These are phyloP conservation scores for Hemistola chrysoprasaria DNA, from an alignment of 2,888 invertebrate genomes.

Conservation along the genomic window DNA sequence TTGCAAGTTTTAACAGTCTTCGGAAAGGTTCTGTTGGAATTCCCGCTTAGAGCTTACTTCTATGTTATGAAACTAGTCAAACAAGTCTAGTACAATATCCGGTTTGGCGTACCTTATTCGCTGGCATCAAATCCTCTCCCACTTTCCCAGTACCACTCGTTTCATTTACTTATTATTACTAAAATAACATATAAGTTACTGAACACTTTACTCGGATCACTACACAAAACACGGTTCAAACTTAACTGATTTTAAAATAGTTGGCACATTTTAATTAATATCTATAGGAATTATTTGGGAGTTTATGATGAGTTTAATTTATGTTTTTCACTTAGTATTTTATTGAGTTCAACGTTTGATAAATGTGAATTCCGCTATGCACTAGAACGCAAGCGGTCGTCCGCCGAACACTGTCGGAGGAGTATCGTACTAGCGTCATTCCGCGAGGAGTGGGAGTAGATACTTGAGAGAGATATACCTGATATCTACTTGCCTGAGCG, in stretches of 20 bases:
- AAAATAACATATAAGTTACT: constrained; percentile 51
- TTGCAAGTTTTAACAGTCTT: too few species aligned
- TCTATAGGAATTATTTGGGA: constrained; percentile 9
- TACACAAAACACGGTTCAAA: constrained; percentile 61
- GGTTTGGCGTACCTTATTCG: constrained; percentile 76
- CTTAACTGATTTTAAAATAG: constrained; percentile 3
- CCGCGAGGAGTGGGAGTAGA: constrained; percentile 69
- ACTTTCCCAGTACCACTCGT: constrained; percentile 35
- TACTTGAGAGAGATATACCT: constrained; percentile 55
- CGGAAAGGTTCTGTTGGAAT: neutral
- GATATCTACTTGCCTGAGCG: constrained; percentile 41
- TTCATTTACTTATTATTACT: constrained; percentile 51
- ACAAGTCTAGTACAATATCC: constrained; percentile 67
- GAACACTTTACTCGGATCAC: constrained; percentile 60
- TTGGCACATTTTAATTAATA: constrained; percentile 12
- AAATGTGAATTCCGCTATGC: constrained; percentile 41
- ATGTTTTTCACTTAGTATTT: constrained; percentile 42
- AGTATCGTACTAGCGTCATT: constrained; percentile 60
- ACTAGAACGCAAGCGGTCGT: constrained; percentile 61
- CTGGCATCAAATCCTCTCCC: constrained; percentile 68
- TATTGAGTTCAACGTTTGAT: constrained; percentile 39
- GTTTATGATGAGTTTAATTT: constrained; percentile 33
- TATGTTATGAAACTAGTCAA: constrained; percentile 61
- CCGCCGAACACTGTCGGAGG: constrained; percentile 68
- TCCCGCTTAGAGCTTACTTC: neutral